These are phyloP conservation scores for Phylloscopus collybita DNA, from an alignment of 2,797 vertebrate species.

Conservation along the genomic window DNA sequence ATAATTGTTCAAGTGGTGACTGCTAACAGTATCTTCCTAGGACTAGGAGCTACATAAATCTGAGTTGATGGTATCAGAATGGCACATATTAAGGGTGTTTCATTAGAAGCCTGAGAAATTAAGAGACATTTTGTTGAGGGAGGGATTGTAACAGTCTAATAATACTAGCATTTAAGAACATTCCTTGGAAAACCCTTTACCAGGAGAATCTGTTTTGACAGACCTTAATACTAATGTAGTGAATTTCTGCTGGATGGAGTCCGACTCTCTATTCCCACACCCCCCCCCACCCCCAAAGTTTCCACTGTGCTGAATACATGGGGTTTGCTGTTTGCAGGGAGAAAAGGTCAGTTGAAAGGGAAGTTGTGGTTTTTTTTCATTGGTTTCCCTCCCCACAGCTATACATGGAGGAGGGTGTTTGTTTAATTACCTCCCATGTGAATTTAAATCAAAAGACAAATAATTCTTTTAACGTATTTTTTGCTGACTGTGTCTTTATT, in stretches of 20 bases:
- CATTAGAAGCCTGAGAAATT: neutral
- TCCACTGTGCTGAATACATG: neutral
- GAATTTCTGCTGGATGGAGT: neutral
- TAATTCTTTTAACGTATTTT: slow-evolving; percentile 23
- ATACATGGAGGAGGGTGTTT: neutral
- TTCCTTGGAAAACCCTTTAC: neutral
- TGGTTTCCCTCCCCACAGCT: neutral
- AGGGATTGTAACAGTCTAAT: neutral
- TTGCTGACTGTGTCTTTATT: slow-evolving; percentile 30
- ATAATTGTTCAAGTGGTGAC: neutral
- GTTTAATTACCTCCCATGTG: slow-evolving; percentile 56
- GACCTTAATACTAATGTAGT: neutral
- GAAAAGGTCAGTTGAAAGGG: neutral
- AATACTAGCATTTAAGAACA: neutral
- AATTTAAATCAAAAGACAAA: slow-evolving; percentile 58
- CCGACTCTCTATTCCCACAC: neutral
- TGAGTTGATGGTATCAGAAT: neutral
- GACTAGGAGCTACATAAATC: neutral
- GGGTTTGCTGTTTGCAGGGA: neutral
- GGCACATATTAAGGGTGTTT: neutral
- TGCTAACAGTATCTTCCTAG: neutral
- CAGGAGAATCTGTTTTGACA: neutral
- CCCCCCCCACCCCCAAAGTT: neutral
- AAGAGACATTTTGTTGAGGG: neutral
- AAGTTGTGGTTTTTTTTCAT: neutral